These are phyloP conservation scores for Julus scanicus DNA, from an alignment of 2,888 invertebrate genomes.

Conservation along the genomic window DNA sequence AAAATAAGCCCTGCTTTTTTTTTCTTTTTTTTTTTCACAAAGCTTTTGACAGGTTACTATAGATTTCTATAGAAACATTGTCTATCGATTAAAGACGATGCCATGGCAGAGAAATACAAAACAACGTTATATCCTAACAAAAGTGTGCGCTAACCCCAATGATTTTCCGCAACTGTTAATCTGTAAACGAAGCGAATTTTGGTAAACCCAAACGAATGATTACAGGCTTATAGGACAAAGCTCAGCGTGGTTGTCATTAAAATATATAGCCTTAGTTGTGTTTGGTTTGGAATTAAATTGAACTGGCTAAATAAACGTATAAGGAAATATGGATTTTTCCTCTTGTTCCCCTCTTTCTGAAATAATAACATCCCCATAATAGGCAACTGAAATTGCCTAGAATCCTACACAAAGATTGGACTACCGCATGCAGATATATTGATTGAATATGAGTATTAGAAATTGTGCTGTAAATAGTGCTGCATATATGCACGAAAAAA, in stretches of 20 bases:
- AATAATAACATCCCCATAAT: slow-evolving; percentile 18
- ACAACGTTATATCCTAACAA: background rate
- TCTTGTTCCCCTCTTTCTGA: background rate
- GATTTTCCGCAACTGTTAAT: slow-evolving; percentile 35
- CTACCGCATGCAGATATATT: slow-evolving; percentile 25
- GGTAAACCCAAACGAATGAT: slow-evolving; percentile 3
- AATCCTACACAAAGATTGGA: background rate
- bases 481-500: background rate
- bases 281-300: background rate
- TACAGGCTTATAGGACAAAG: background rate
- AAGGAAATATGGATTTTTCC: background rate
- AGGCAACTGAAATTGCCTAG: slow-evolving; percentile 5
- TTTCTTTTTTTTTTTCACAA: too few relatives aligned
- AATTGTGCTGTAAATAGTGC: background rate
- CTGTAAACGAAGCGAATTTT: background rate
- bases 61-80: slow-evolving; percentile 9
- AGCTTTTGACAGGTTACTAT: background rate
- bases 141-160: background rate
- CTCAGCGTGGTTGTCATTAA: slow-evolving; percentile 4
- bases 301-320: background rate
- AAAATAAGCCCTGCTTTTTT: background rate
- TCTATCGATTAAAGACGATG: slow-evolving; percentile 32
- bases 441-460: slow-evolving; percentile 23
- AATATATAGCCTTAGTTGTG: background rate
- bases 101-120: background rate